A percentile compares a stretch with the other conserved stretches of the same genome.
phyloP scores from a whole-genome alignment of 2,888 invertebrate species.

The Elgonia sp. region DNA sequence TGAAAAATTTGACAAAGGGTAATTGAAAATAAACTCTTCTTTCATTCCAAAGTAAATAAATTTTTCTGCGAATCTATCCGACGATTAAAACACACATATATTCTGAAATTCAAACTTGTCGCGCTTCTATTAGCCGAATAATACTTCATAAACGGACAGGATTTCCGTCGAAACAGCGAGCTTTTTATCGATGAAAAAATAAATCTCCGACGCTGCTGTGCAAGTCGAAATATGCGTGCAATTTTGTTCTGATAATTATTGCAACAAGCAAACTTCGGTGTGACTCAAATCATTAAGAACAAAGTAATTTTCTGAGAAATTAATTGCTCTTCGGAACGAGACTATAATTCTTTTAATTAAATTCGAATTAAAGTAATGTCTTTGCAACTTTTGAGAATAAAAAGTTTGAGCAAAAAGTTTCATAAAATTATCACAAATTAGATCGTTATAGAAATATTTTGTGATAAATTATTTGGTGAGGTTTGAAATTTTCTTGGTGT shows the following conservation, averaged over 20 bases:
- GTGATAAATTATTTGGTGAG: too few species aligned
- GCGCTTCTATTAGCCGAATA: background rate
- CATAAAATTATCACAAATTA: too few species aligned
- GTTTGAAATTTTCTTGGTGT: too few species aligned
- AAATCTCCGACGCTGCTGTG: background rate
- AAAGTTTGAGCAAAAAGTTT: too few species aligned
- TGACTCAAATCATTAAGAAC: background rate
- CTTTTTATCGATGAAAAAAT: background rate
- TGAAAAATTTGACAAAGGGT: too few species aligned
- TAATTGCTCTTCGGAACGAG: background rate
- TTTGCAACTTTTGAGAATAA: background rate
- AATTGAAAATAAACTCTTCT: background rate
- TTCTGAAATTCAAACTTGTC: background rate
- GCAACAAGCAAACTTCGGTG: background rate
- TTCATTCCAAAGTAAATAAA: background rate
- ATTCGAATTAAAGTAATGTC: background rate
- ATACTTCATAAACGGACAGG: background rate
- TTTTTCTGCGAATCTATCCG: background rate
- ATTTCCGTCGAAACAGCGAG: background rate
- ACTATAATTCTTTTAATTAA: slow-evolving; percentile 12
- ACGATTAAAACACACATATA: background rate
- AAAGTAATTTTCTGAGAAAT: slow-evolving; percentile 4
- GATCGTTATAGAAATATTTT: too few species aligned
- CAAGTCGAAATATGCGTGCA: background rate
- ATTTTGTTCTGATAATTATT: background rate